These are phyloP conservation scores for Hirtodrosophila histrioides DNA, from an alignment of 2,888 invertebrate genomes.

Conservation along the genomic window DNA sequence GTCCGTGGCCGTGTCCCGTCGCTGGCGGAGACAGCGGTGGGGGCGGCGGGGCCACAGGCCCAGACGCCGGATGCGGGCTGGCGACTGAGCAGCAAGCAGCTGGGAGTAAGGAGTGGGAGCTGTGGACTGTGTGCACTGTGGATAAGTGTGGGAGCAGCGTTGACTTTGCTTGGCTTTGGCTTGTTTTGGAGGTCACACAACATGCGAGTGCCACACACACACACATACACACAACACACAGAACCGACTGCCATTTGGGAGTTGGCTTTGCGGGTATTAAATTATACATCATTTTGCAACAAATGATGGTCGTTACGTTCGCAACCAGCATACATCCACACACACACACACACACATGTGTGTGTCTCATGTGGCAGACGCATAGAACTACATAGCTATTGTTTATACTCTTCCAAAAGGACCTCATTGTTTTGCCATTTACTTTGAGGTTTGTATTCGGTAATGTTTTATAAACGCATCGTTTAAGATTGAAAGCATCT, in stretches of 20 bases:
- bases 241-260: constrained; percentile 69
- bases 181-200: constrained; percentile 72
- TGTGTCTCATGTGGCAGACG: constrained; percentile 54
- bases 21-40: constrained; percentile 3
- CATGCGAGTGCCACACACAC: constrained; percentile 36
- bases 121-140: constrained; percentile 23
- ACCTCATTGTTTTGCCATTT: constrained; percentile 43
- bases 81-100: constrained; percentile 20
- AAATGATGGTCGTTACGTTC: constrained; percentile 80
- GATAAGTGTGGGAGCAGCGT: constrained; percentile 46
- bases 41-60: constrained; percentile 22
- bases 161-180: constrained; percentile 74
- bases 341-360: constrained; percentile 10
- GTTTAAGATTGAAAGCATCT: constrained; percentile 2
- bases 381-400: constrained; percentile 47
- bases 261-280: constrained; percentile 82
- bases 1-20: constrained; percentile 59
- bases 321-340: constrained; percentile 30
- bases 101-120: not conserved
- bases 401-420: constrained; percentile 43
- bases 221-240: constrained; percentile 11
- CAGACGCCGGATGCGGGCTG: constrained; percentile 53
- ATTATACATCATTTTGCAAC: constrained; percentile 82
- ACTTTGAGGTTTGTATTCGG: constrained; percentile 17
- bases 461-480: constrained; percentile 1